Percentiles rank a stretch among this genome's conserved stretches.
phyloP scores from a whole-genome alignment of 2,797 vertebrate genomes.

The Sebastolobus alascanus region DNA sequence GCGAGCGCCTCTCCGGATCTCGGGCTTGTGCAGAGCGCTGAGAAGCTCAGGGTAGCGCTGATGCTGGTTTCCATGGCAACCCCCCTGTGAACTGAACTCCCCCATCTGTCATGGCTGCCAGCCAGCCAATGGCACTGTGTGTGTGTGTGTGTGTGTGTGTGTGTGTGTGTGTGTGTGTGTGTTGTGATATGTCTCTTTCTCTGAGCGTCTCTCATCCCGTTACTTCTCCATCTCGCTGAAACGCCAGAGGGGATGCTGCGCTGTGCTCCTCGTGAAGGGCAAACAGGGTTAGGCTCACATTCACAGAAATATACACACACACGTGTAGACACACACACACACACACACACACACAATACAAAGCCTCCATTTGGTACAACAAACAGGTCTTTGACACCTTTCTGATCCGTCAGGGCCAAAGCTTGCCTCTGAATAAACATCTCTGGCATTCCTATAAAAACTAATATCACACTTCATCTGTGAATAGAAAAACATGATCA shows the following conservation, averaged over 20 bases:
- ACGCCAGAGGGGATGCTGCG: conserved; percentile 52
- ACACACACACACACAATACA: conserved; percentile 3
- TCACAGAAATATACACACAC: conserved; percentile 29
- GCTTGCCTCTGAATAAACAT: conserved; percentile 9
- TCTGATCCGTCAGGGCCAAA: conserved; percentile 3
- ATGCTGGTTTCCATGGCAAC: conserved; percentile 88
- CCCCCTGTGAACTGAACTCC: conserved; percentile 79
- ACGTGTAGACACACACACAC: conserved; percentile 11
- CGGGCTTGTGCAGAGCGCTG: conserved; percentile 41
- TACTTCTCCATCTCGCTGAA: conserved; percentile 45
- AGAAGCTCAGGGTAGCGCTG: conserved; percentile 62
- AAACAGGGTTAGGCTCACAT: conserved; percentile 33
- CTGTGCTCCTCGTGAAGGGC: conserved; percentile 54
- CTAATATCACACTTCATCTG: background rate
- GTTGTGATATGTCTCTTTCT: conserved; percentile 55
- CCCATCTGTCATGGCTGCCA: conserved; percentile 88
- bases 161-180: conserved; percentile 18
- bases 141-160: conserved; percentile 43
- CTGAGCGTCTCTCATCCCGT: conserved; percentile 37
- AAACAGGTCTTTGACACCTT: conserved; percentile 19
- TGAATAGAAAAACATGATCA: conserved; percentile 26
- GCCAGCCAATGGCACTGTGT: conserved; percentile 77
- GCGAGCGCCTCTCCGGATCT: conserved; percentile 37
- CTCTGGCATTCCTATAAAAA: conserved; percentile 17
- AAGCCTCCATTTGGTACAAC: background rate